Evolutionary conservation across 2,113 vertebrate genomes (phyloP).

Genomic region (Nyctibius bracteatus): DNA sequence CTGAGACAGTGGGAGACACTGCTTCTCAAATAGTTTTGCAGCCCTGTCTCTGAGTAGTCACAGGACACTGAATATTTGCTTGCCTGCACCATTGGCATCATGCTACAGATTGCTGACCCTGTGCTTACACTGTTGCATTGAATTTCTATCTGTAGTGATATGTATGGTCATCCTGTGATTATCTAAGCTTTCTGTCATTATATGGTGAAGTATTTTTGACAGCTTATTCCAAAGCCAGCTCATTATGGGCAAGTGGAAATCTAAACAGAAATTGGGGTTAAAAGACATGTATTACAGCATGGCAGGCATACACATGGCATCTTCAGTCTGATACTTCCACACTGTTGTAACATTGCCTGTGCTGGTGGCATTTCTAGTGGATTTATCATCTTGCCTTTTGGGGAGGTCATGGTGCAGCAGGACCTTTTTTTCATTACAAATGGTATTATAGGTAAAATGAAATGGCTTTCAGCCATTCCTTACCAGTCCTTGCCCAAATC

Average conservation of each 20-base stretch:
- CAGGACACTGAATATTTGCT: not conserved
- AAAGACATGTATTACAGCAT: not conserved
- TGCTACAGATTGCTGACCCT: not conserved
- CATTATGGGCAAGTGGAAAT: not conserved
- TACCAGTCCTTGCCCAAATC: not conserved
- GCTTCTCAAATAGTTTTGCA: not conserved
- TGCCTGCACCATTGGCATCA: not conserved
- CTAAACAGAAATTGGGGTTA: not conserved
- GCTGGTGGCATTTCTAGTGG: not conserved
- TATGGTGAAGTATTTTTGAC: not conserved
- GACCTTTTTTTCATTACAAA: not conserved
- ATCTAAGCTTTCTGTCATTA: not conserved
- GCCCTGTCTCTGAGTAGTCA: not conserved
- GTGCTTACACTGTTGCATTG: not conserved
- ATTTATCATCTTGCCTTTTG: not conserved
- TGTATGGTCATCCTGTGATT: not conserved
- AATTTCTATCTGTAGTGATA: not conserved
- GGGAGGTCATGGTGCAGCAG: not conserved
- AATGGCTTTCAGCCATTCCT: not conserved
- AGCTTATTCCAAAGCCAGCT: not conserved
- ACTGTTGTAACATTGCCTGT: not conserved
- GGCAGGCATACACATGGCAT: rapidly evolving
- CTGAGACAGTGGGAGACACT: no score
- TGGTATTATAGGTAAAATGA: not conserved
- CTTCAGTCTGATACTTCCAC: not conserved